These are phyloP conservation scores for Nicator chloris DNA, from an alignment of 2,113 vertebrate genomes.

Conservation along the genomic window DNA sequence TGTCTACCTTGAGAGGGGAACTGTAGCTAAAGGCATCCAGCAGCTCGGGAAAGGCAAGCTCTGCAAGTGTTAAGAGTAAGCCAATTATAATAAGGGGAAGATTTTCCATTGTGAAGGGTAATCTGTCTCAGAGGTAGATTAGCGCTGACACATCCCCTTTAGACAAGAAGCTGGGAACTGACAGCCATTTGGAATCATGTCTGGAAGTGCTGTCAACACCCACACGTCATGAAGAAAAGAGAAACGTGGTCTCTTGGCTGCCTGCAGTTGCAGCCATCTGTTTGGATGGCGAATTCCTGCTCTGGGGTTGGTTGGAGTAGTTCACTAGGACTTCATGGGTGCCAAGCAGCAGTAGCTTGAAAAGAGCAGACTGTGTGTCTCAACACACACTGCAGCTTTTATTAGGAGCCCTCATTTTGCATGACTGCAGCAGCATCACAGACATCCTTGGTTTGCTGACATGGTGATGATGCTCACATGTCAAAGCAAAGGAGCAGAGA, in stretches of 20 bases:
- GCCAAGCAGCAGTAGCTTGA: constrained; percentile 57
- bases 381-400: background rate
- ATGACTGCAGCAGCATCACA: background rate
- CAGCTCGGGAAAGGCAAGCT: background rate
- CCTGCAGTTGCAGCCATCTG: constrained; percentile 68
- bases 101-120: background rate
- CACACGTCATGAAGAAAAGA: constrained; percentile 1
- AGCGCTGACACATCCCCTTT: constrained; percentile 19
- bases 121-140: constrained; percentile 42
- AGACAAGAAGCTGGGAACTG: constrained; percentile 31
- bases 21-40: background rate
- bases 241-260: constrained; percentile 48
- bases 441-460: background rate
- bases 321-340: constrained; percentile 46
- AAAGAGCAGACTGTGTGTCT: constrained; percentile 50
- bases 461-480: background rate
- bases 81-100: background rate
- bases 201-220: constrained; percentile 65
- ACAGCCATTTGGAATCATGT: constrained; percentile 67
- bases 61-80: background rate
- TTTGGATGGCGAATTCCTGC: constrained; percentile 57
- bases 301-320: constrained; percentile 61
- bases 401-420: background rate
- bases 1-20: background rate
- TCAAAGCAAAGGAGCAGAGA: background rate